Base-by-base conservation (phyloP, 2,797 vertebrate species). In the Ptychadena robeensis region DNA sequence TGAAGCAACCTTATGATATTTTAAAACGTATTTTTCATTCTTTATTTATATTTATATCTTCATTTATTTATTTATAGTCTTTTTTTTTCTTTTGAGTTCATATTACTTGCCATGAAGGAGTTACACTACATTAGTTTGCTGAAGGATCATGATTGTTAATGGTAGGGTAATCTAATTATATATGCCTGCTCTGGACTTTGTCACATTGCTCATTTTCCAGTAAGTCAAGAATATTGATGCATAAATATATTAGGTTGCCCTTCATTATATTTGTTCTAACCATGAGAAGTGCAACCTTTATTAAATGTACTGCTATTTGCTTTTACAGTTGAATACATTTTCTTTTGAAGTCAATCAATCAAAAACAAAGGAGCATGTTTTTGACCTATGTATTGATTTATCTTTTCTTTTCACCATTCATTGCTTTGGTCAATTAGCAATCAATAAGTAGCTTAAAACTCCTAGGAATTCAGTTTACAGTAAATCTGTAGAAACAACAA, bases 131-230 rank as follows among this genome's bases (percentile, higher is more conserved):
- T 75, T 31, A 63, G 27, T 18, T 9, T 75, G 31, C 32, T 40
- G 59, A 64, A 38, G 15, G 34, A 18, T 59, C 63, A 35, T 38
- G 34, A 37, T 32, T 40, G 37, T 27, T 40, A 64, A 38, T 38
- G 28, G 34, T 27, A 64, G 35, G 25, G 31, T 18, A 31, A 63
- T 37, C 18, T 32, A 66, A 76, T 76, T 25, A 5, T 76, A 31
- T 65, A 44, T 65, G 27, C 40, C 61, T 65, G 61, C 27, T 76
- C 35, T 76, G 61, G 30, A 37, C 40, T 40, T 64, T 40, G 11
- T 75, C 61, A 44, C 48, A 37, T 22, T 9, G 61, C 15, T 27
- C 22, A 40, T 38, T 64, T 28, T 61, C 59, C 59, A 61, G 59
- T 61, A 61, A 28, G 28, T 3, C 25, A 61, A 4, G 44, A 61